These are phyloP conservation scores for Drosophila pseudoananassae DNA, from an alignment of 1,140 invertebrate species.

Conservation along the genomic window DNA sequence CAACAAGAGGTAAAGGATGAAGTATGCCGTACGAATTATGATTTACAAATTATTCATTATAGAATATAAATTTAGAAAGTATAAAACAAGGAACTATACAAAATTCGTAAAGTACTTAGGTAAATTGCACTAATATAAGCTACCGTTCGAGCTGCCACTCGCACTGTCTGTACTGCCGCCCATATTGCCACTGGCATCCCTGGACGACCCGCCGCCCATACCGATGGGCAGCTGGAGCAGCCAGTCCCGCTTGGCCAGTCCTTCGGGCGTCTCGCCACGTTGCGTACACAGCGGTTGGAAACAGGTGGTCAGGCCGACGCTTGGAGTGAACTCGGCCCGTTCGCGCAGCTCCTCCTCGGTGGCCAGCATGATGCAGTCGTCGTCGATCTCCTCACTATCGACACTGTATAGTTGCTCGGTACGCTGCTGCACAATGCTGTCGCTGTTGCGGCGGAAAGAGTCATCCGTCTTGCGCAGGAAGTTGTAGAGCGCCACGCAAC, in stretches of 20 bases:
- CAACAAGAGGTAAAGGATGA: conserved; percentile 51
- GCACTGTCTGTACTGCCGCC: conserved; percentile 38
- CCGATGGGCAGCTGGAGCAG: conserved; percentile 58
- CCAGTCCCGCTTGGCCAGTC: conserved; percentile 70
- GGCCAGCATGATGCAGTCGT: conserved; percentile 78
- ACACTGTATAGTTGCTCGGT: conserved; percentile 52
- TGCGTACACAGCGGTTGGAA: conserved; percentile 67
- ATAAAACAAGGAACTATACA: conserved; percentile 81
- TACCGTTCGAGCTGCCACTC: conserved; percentile 53
- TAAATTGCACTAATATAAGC: conserved; percentile 78
- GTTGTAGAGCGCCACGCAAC: conserved; percentile 78
- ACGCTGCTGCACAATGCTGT: conserved; percentile 70
- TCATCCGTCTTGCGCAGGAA: conserved; percentile 80
- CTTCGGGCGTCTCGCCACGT: conserved; percentile 63
- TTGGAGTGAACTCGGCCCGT: conserved; percentile 73
- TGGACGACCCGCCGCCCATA: conserved; percentile 30
- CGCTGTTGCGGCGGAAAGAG: conserved; percentile 70
- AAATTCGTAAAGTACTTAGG: conserved; percentile 80
- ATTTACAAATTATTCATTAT: conserved; percentile 12
- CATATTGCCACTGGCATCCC: conserved; percentile 28
- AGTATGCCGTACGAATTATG: conserved; percentile 47
- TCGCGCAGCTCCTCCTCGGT: conserved; percentile 75
- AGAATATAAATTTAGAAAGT: conserved; percentile 67
- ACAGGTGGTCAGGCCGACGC: conserved; percentile 73
- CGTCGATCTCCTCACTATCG: conserved; percentile 70